Conservation (phyloP, 2,888 invertebrate species). For the Polylopha cassiicola region DNA sequence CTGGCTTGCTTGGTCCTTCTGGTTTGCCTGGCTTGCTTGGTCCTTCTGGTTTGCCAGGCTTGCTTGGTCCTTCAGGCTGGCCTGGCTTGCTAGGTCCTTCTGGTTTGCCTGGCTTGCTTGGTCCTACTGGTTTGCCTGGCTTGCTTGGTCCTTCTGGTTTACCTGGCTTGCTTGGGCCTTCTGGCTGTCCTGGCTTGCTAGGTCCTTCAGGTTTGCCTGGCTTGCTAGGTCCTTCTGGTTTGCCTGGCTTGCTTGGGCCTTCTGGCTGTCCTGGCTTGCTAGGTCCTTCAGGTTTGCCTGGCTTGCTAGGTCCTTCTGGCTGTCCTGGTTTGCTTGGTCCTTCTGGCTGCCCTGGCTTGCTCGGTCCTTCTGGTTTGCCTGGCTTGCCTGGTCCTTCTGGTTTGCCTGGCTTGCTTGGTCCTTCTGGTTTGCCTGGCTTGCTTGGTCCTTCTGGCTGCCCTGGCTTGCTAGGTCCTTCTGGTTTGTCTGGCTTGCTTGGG, state of each 20-base stretch:
- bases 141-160: neutral
- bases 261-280: neutral
- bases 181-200: slow-evolving; percentile 2
- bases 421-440: neutral
- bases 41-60: neutral
- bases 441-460: too few relatives aligned
- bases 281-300: slow-evolving; percentile 3
- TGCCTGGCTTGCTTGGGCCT: slow-evolving; percentile 1
- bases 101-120: neutral
- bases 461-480: slow-evolving; percentile 3
- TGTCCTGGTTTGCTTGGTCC: neutral
- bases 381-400: slow-evolving; percentile 11
- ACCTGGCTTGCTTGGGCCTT: slow-evolving; percentile 10
- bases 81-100: neutral
- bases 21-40: neutral
- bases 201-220: neutral
- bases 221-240: too few relatives aligned
- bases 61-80: neutral
- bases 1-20: neutral
- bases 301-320: neutral
- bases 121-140: neutral
- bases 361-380: slow-evolving; percentile 3
- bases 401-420: slow-evolving; percentile 12
- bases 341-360: neutral
- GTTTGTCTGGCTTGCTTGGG: neutral